These are phyloP conservation scores for Jaculus jaculus DNA, from an alignment of 2,113 vertebrate genomes.

Conservation along the genomic window DNA sequence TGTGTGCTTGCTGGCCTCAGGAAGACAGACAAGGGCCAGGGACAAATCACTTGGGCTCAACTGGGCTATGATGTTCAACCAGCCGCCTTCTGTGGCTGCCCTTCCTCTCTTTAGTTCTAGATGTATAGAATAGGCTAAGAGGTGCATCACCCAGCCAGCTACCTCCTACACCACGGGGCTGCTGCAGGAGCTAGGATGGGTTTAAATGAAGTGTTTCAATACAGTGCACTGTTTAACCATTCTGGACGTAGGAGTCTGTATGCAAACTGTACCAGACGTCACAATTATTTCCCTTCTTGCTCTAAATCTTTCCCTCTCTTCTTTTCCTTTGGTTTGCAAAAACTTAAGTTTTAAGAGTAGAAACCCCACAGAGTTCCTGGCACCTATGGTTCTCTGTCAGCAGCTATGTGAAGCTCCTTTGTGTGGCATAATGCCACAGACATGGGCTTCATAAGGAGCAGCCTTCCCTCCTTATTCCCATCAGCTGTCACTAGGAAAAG, in stretches of 20 bases:
- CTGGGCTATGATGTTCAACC: background rate
- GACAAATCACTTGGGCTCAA: background rate
- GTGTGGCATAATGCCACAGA: background rate
- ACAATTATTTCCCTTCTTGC: background rate
- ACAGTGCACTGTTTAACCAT: background rate
- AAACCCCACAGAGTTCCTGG: background rate
- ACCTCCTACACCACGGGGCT: background rate
- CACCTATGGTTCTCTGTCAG: background rate
- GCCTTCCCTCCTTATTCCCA: background rate
- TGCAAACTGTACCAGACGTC: background rate
- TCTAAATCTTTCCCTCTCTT: background rate
- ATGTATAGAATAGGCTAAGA: background rate
- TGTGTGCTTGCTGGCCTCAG: background rate
- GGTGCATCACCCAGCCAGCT: background rate
- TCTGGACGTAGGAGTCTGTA: background rate
- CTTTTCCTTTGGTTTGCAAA: background rate
- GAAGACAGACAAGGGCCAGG: background rate
- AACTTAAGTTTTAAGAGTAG: background rate
- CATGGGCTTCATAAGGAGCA: background rate
- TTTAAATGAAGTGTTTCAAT: constrained; percentile 16
- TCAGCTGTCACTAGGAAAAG: background rate
- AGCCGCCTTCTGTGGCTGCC: background rate
- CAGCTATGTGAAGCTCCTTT: background rate
- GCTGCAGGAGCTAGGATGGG: background rate
- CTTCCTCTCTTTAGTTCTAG: background rate